A percentile compares a stretch with the other conserved stretches of the same genome.
These are phyloP conservation scores for Pachypeltis micranthus DNA, from an alignment of 1,140 invertebrate species.

Conservation along the genomic window DNA sequence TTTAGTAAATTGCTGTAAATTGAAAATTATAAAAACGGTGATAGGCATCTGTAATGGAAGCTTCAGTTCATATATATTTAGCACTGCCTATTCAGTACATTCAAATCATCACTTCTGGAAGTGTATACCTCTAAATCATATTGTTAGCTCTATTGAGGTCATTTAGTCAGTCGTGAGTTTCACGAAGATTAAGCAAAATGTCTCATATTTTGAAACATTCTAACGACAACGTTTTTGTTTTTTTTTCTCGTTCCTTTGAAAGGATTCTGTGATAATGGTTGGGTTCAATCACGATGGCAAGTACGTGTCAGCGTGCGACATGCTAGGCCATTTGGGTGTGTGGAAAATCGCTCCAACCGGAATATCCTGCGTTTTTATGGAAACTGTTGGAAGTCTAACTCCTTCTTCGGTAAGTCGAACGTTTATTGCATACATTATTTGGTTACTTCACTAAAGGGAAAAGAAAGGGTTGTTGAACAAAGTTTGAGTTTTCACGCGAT, in stretches of 20 bases:
- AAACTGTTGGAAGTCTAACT: neutral
- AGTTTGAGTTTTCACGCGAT: too few species aligned
- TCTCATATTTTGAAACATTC: neutral
- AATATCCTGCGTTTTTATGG: neutral
- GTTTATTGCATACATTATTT: too few species aligned
- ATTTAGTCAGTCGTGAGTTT: neutral
- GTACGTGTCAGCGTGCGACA: neutral
- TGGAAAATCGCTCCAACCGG: neutral
- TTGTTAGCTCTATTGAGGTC: neutral
- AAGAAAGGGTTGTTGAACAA: too few species aligned
- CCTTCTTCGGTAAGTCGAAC: neutral
- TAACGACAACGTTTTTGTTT: neutral
- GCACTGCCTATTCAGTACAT: neutral
- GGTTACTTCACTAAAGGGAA: too few species aligned
- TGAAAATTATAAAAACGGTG: too few species aligned
- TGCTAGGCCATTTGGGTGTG: neutral
- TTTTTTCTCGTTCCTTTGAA: neutral
- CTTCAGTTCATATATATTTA: neutral
- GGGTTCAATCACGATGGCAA: slow-evolving; percentile 8
- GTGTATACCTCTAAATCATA: neutral
- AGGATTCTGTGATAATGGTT: slow-evolving; percentile 9
- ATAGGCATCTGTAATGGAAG: too few species aligned
- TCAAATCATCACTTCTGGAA: neutral
- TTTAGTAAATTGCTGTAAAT: too few species aligned
- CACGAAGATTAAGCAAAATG: neutral